A percentile compares a stretch with the other conserved stretches of the same genome.
These are phyloP conservation scores for Furcula furcula DNA, from an alignment of 2,888 invertebrate genomes.

Conservation along the genomic window DNA sequence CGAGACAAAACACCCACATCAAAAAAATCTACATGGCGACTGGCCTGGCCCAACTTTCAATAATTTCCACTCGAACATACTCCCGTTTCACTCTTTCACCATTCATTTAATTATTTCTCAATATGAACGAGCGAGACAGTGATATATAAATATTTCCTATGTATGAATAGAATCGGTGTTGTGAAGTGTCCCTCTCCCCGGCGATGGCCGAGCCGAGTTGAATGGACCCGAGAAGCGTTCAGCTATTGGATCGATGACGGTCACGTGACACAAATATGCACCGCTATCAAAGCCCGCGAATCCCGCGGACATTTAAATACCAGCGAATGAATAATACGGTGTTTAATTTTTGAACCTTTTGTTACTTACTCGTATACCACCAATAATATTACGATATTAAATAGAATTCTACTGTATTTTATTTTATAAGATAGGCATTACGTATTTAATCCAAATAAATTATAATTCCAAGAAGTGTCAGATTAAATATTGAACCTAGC, in stretches of 20 bases:
- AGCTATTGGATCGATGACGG: conserved; percentile 80
- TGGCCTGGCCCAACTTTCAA: conserved; percentile 75
- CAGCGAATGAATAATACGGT: too few relatives aligned
- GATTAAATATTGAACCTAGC: too few relatives aligned
- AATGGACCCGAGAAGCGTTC: conserved; percentile 82
- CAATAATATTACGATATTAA: too few relatives aligned
- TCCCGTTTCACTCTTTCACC: conserved; percentile 74
- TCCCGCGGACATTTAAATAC: conserved; percentile 43
- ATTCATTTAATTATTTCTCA: conserved; percentile 78
- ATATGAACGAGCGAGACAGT: conserved; percentile 68
- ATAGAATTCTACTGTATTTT: too few relatives aligned
- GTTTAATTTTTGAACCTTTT: too few relatives aligned
- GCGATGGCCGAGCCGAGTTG: conserved; percentile 72
- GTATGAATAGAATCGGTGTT: conserved; percentile 78
- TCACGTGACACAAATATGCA: conserved; percentile 76
- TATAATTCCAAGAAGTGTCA: too few relatives aligned
- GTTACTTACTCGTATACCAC: too few relatives aligned
- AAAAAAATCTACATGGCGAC: conserved; percentile 79
- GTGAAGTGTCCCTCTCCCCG: conserved; percentile 73
- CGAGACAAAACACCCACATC: conserved; percentile 79
- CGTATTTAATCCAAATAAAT: too few relatives aligned
- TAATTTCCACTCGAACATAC: conserved; percentile 78
- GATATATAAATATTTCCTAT: conserved; percentile 73
- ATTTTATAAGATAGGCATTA: too few relatives aligned
- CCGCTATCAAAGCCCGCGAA: conserved; percentile 39